Evolutionary conservation across 2,888 invertebrate genomes (phyloP), one percentile per base, ranked within the genome.

Genomic region (Pandemis cinnamomeana): DNA sequence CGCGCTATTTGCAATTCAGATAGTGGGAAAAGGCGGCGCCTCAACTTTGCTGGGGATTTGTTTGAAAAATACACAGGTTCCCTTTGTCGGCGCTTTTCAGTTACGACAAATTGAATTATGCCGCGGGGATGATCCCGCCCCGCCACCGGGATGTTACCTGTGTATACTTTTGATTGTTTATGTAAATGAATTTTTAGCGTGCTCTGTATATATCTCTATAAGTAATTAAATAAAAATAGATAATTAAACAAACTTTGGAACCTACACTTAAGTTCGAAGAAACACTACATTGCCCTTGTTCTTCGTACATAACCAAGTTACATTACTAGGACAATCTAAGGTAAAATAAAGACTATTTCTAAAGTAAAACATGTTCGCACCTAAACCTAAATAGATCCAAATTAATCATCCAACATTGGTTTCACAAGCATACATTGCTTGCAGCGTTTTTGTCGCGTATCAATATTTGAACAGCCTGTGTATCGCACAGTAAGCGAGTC

Each of bases 1-100:
- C 91, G 86, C 89, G 88, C 84, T 82, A 93, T 94, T 94, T 93
- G 93, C 93, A 94, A 93, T 94, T 91, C 93, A 92, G 91, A 93
- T 92, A 83, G 87, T 89, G 84, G 88, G 89, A 92, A 93, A 92
- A 91, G 92, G 91, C 92, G 89, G 89, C 86, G 88, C 83, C 77
- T 83, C 87, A 89, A 91, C 88, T 91, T 86, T 87, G 89, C 87
- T 82, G 84, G 78, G 79, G 91, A 89, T 89, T 91, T 91, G 91
- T 91, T 90, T 87, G 89, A 91, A 91, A 92, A 91, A 91, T 89
- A 91, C 90, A 88, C 86, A 85, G 87, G 83, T 86, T 85, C 83
- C 84, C 79, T 80, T 80, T 42, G 71, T 81, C 80, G 82, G 78
- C 82, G 87, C 86, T 87, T 88, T 87, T 85, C 84, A 82, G 88